Evolutionary conservation across 2,113 vertebrate genomes (phyloP).

Genomic region (Rhinichthys klamathensis): DNA sequence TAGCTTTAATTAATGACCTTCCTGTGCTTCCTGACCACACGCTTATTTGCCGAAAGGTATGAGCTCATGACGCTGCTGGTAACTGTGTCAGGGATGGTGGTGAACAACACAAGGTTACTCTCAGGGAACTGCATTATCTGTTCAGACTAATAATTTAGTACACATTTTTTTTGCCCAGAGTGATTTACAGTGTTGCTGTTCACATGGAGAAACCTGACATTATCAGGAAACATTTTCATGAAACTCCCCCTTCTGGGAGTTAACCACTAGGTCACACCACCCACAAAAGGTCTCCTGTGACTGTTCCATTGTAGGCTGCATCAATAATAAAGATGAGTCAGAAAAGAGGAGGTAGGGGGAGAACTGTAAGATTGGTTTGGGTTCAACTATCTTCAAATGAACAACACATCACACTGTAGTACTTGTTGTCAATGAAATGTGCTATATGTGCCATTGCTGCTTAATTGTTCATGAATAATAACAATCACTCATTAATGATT

Average conservation of each 20-base stretch:
- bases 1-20: constrained; percentile 33
- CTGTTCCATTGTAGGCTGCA: constrained; percentile 1
- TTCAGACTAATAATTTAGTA: not conserved
- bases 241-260: not conserved
- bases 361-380: not conserved
- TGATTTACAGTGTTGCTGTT: not conserved
- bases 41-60: not conserved
- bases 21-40: not conserved
- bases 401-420: not conserved
- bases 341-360: constrained; percentile 4
- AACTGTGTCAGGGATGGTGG: not conserved
- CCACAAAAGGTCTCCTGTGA: not conserved
- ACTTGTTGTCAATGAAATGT: not conserved
- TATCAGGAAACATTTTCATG: not conserved
- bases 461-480: not conserved
- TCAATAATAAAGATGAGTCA: constrained; percentile 12
- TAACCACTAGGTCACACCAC: constrained; percentile 2
- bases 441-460: not conserved
- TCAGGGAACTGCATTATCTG: not conserved
- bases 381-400: not conserved
- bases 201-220: not conserved
- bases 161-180: not conserved
- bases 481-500: not conserved
- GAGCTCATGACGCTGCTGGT: not conserved
- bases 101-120: not conserved